Conservation (phyloP, 2,113 vertebrate species). For the Sylvietta virens region DNA sequence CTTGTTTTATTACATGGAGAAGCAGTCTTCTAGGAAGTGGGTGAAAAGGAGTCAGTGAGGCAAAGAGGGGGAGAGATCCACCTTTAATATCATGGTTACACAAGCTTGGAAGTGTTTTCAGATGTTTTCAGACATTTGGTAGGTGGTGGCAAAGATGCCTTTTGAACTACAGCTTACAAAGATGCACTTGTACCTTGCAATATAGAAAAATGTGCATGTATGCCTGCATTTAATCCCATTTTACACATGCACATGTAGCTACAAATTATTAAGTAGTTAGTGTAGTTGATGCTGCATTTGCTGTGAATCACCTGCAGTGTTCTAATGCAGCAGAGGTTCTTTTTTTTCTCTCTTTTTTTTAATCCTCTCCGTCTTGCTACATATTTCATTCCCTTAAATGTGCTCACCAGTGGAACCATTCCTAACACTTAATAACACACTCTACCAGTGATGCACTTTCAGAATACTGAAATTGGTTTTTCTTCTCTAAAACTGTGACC, state of each 20-base stretch:
- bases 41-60: neutral
- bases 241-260: neutral
- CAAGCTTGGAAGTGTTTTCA: neutral
- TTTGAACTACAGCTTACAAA: neutral
- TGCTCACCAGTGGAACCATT: neutral
- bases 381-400: neutral
- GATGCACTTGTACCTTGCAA: fast-evolving
- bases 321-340: neutral
- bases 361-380: neutral
- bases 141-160: neutral
- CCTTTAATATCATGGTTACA: neutral
- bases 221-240: neutral
- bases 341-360: fast-evolving
- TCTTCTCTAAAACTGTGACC: slow-evolving; percentile 4
- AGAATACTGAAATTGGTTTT: slow-evolving; percentile 30
- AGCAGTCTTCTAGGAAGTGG: neutral
- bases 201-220: neutral
- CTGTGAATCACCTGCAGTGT: neutral
- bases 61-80: neutral
- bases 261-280: neutral
- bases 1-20: neutral
- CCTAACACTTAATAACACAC: neutral
- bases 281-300: neutral
- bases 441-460: neutral
- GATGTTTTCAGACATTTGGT: neutral